These are phyloP conservation scores for Volucella bombylans DNA, from an alignment of 2,888 invertebrate genomes.

Conservation along the genomic window DNA sequence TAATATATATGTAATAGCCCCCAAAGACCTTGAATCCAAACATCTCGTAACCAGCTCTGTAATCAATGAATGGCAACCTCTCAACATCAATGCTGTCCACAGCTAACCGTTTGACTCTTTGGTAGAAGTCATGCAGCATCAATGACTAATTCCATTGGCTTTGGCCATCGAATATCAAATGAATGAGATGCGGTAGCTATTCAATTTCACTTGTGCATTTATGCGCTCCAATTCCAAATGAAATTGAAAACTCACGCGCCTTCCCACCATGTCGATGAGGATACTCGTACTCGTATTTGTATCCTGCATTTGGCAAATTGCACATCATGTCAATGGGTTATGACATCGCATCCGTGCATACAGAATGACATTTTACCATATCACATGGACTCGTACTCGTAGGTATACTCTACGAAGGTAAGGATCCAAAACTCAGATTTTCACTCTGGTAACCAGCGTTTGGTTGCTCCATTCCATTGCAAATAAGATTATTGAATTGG, in stretches of 20 bases:
- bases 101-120: no score
- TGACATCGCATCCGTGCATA: constrained; percentile 70
- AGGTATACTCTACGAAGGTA: not conserved
- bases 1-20: no score
- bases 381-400: not conserved
- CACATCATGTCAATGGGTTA: constrained; percentile 71
- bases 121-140: constrained; percentile 4
- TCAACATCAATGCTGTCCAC: no score
- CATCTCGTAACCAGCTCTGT: no score
- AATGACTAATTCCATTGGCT: constrained; percentile 60
- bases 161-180: constrained; percentile 47
- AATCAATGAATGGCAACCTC: no score
- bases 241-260: constrained; percentile 37
- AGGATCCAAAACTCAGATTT: constrained; percentile 18
- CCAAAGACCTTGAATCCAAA: no score
- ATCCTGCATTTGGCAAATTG: constrained; percentile 56
- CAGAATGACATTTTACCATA: constrained; percentile 46
- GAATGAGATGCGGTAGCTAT: constrained; percentile 24
- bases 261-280: not conserved
- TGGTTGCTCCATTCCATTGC: constrained; percentile 10
- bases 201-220: constrained; percentile 47
- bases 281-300: not conserved
- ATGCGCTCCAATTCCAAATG: constrained; percentile 30
- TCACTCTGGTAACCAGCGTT: constrained; percentile 25
- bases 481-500: constrained; percentile 63